These are phyloP conservation scores for Adineta ricciae DNA, from an alignment of 2,888 invertebrate species.

Conservation along the genomic window DNA sequence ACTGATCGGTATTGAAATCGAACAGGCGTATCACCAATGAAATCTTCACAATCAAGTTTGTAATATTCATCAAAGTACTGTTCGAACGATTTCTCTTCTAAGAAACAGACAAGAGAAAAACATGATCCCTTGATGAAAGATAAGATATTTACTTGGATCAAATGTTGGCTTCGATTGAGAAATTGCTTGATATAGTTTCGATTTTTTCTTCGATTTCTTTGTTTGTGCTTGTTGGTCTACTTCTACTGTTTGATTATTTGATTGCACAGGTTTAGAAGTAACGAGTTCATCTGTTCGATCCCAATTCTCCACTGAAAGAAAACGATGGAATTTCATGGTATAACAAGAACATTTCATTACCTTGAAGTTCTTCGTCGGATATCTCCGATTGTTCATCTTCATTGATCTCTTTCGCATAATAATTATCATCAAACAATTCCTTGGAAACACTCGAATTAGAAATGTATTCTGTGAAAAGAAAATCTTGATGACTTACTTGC, in stretches of 20 bases:
- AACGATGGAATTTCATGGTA: no score
- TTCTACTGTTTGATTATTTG: not conserved
- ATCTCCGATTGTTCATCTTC: conserved; percentile 37
- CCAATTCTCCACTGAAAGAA: conserved; percentile 29
- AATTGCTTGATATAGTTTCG: conserved; percentile 66
- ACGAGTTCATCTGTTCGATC: conserved; percentile 12
- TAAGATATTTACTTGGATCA: conserved; percentile 61
- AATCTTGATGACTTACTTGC: conserved; percentile 48
- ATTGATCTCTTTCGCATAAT: conserved; percentile 59
- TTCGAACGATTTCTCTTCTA: conserved; percentile 61
- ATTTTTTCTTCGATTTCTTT: conserved; percentile 51
- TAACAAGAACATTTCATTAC: not conserved
- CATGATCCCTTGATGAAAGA: no score
- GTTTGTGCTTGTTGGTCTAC: not conserved
- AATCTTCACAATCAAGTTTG: conserved; percentile 83
- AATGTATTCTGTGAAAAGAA: not conserved
- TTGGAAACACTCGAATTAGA: conserved; percentile 42
- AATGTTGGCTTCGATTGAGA: conserved; percentile 70
- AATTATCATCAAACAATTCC: conserved; percentile 72
- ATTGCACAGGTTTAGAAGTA: not conserved
- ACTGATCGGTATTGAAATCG: conserved; percentile 78
- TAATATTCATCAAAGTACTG: conserved; percentile 90
- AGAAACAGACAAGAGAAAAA: conserved; percentile 34
- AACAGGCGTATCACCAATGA: conserved; percentile 75
- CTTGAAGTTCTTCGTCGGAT: conserved; percentile 32